These are phyloP conservation scores for Platynereis dumerilii DNA, from an alignment of 2,888 invertebrate genomes.

Conservation along the genomic window DNA sequence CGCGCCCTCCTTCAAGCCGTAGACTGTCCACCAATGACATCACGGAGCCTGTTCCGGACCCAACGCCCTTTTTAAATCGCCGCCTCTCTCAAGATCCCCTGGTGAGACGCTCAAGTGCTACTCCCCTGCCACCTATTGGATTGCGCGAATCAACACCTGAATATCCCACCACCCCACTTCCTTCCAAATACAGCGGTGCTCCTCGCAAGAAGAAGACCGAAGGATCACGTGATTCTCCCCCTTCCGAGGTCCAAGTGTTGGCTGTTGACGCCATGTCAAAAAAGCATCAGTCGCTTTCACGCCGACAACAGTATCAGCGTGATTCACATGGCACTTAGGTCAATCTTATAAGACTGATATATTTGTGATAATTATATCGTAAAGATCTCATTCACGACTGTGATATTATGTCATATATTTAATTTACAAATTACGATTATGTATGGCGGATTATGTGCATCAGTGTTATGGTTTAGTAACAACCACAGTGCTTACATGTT, in stretches of 20 bases:
- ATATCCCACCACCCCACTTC: neutral
- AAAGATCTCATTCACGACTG: too few species aligned
- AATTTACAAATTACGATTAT: too few species aligned
- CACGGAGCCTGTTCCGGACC: conserved; percentile 12
- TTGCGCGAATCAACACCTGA: too few species aligned
- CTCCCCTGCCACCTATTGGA: too few species aligned
- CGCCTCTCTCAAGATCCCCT: too few species aligned
- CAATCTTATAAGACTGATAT: too few species aligned
- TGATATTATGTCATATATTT: too few species aligned
- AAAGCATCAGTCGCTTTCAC: neutral
- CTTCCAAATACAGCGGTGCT: neutral
- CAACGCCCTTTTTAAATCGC: conserved; percentile 13
- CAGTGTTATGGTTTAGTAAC: too few species aligned
- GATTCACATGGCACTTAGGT: neutral
- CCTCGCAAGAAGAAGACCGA: neutral
- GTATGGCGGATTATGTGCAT: too few species aligned
- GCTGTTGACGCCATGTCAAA: conserved; percentile 15
- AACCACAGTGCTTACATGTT: too few species aligned
- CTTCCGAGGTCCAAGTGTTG: conserved; percentile 17
- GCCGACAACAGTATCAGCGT: conserved; percentile 11
- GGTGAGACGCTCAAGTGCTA: too few species aligned
- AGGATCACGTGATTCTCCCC: conserved; percentile 9
- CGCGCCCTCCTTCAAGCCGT: conserved; percentile 10
- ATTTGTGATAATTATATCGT: too few species aligned
- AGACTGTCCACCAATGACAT: neutral